phyloP scores from a whole-genome alignment of 2,113 vertebrate species.

The Scomber japonicus region DNA sequence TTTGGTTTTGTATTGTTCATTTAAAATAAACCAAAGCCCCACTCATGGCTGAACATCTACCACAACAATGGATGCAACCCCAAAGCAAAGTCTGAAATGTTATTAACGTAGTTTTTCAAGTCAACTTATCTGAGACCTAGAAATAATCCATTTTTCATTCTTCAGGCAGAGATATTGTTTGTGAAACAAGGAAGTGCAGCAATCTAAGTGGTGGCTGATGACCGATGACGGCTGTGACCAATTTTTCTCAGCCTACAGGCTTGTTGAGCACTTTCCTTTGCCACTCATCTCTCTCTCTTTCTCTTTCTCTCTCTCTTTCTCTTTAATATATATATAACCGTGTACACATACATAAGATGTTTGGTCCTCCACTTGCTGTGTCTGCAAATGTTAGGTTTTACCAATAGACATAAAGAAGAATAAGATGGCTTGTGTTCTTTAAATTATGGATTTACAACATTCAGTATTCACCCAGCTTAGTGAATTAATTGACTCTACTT shows the following conservation, averaged over 20 bases:
- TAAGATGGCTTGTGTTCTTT: neutral
- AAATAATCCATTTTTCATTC: constrained; percentile 51
- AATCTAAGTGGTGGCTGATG: constrained; percentile 38
- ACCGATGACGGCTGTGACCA: constrained; percentile 26
- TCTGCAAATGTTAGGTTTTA: constrained; percentile 8
- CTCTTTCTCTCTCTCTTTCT: no score
- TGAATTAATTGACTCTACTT: neutral
- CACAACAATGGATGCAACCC: constrained; percentile 42
- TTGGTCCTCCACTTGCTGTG: neutral
- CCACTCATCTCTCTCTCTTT: neutral
- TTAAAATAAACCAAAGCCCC: constrained; percentile 55
- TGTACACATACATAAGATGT: constrained; percentile 7
- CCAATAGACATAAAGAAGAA: neutral
- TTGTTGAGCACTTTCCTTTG: constrained; percentile 17
- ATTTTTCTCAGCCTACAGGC: constrained; percentile 30
- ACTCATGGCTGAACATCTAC: constrained; percentile 31
- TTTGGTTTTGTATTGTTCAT: constrained; percentile 42
- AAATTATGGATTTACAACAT: neutral
- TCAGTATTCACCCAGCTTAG: neutral
- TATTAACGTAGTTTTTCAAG: constrained; percentile 70
- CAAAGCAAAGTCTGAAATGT: constrained; percentile 53
- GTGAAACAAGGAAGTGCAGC: constrained; percentile 48
- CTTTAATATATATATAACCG: constrained; percentile 26
- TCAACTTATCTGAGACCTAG: constrained; percentile 39
- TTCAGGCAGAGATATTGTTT: constrained; percentile 52